Conservation (phyloP, 1,140 invertebrate species). For the Arctopsyche grandis region DNA sequence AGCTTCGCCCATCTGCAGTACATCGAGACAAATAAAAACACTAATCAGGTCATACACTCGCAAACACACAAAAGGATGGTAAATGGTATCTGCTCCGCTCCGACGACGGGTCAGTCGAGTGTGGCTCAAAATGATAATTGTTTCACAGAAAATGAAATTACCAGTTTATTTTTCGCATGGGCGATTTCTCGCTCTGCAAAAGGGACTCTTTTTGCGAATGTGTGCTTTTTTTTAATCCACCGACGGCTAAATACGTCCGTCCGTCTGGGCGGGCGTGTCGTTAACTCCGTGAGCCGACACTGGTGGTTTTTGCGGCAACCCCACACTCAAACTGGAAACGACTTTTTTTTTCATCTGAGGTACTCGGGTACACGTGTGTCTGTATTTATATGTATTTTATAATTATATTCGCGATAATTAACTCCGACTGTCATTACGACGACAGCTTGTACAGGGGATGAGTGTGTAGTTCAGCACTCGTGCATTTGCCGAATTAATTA, state of each 20-base stretch:
- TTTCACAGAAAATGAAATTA: conserved; percentile 52
- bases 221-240: not conserved
- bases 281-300: too few relatives aligned
- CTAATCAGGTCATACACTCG: not conserved
- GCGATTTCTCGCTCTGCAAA: conserved; percentile 22
- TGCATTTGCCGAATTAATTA: not conserved
- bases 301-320: too few relatives aligned
- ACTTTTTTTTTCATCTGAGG: too few relatives aligned
- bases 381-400: too few relatives aligned
- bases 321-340: too few relatives aligned
- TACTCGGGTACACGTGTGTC: too few relatives aligned
- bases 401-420: too few relatives aligned
- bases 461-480: not conserved
- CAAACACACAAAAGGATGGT: not conserved
- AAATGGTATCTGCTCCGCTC: not conserved
- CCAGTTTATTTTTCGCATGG: conserved; percentile 50
- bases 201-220: not conserved
- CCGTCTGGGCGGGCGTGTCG: not conserved
- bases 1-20: too few relatives aligned
- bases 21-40: not conserved
- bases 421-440: too few relatives aligned
- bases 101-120: not conserved
- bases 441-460: too few relatives aligned
- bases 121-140: conserved; percentile 50
- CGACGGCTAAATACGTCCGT: not conserved